phyloP scores from a whole-genome alignment of 2,113 vertebrate genomes.

The Blennius ocellaris region DNA sequence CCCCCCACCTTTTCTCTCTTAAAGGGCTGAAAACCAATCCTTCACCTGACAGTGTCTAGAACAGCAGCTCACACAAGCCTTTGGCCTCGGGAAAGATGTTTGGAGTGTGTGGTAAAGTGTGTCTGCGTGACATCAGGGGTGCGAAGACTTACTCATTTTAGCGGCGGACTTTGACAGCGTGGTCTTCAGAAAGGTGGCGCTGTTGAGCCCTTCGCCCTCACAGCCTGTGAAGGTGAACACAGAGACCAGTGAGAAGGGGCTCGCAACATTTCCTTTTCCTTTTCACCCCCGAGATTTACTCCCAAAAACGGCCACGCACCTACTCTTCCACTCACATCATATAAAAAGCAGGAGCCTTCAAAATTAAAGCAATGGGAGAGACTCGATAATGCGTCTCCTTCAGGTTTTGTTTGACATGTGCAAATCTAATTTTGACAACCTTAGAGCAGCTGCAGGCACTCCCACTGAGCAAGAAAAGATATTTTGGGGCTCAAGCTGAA shows the following conservation, averaged over 20 bases:
- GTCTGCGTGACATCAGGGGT: slow-evolving; percentile 40
- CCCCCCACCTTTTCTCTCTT: slow-evolving; percentile 25
- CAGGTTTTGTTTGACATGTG: too few species aligned
- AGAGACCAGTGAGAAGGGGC: slow-evolving; percentile 11
- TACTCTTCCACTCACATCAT: too few species aligned
- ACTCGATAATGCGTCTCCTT: too few species aligned
- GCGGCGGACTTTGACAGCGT: slow-evolving; percentile 37
- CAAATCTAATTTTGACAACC: too few species aligned
- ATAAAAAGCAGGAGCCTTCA: too few species aligned
- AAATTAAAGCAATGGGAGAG: too few species aligned
- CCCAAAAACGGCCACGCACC: too few species aligned
- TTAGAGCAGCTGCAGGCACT: too few species aligned
- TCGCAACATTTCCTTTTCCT: too few species aligned
- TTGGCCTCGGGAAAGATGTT: slow-evolving; percentile 13
- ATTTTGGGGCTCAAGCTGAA: too few species aligned
- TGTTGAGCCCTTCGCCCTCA: slow-evolving; percentile 51
- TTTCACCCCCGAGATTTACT: too few species aligned
- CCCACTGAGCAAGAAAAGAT: too few species aligned
- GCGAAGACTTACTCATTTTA: slow-evolving; percentile 82
- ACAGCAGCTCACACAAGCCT: slow-evolving; percentile 23
- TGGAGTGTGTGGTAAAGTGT: slow-evolving; percentile 27
- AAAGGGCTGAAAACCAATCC: slow-evolving; percentile 48
- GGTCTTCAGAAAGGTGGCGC: slow-evolving; percentile 61
- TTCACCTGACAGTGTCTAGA: slow-evolving; percentile 54
- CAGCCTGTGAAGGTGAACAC: slow-evolving; percentile 53